Conservation (phyloP, 1,140 invertebrate species). For the Rhyzopertha dominica region DNA sequence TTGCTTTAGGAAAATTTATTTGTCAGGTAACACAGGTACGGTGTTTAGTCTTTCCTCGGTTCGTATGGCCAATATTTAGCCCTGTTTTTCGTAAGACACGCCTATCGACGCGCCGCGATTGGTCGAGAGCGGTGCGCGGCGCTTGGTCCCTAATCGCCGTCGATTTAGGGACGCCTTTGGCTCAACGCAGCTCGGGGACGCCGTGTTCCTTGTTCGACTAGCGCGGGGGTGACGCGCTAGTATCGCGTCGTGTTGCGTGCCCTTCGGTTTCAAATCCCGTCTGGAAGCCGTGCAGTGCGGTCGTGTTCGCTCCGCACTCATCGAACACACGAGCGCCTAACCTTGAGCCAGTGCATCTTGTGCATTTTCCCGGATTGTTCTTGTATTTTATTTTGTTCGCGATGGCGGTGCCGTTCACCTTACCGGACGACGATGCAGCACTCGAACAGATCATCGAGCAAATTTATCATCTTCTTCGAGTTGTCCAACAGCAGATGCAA, state of each 20-base stretch:
- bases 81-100: constrained; percentile 37
- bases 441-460: too few relatives aligned
- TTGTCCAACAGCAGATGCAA: too few relatives aligned
- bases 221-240: constrained; percentile 2
- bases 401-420: constrained; percentile 46
- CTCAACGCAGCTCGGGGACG: constrained; percentile 2
- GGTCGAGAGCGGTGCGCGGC: constrained; percentile 14
- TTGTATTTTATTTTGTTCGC: constrained; percentile 17
- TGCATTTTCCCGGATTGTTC: constrained; percentile 12
- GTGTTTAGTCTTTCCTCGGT: constrained; percentile 23
- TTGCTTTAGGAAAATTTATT: too few relatives aligned
- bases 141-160: neutral
- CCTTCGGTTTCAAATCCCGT: constrained; percentile 20
- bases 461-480: too few relatives aligned
- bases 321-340: neutral
- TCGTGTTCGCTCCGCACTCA: constrained; percentile 26
- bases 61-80: constrained; percentile 36
- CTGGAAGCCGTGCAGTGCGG: constrained; percentile 19
- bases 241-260: neutral
- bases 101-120: constrained; percentile 28
- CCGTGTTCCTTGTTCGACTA: constrained; percentile 1
- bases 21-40: constrained; percentile 30
- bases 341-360: constrained; percentile 10
- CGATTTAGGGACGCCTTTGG: too few relatives aligned
- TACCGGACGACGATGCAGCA: constrained; percentile 43